Evolutionary conservation across 2,113 vertebrate species (phyloP).

Genomic region (Phodopus roborovskii): DNA sequence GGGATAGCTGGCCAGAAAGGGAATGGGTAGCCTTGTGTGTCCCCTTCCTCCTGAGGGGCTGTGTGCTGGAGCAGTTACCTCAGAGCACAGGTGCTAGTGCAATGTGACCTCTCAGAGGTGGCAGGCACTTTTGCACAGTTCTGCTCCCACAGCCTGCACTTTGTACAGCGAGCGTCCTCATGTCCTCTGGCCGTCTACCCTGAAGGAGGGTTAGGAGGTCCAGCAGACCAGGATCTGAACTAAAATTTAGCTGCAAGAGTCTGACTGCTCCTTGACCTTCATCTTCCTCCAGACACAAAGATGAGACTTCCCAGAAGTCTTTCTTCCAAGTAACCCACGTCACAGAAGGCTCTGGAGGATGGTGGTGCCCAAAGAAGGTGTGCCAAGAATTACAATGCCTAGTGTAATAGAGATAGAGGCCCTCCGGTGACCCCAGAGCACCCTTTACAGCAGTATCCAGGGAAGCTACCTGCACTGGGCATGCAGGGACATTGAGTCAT

Average conservation of each 20-base stretch:
- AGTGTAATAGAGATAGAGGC: neutral
- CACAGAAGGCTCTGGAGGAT: neutral
- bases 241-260: neutral
- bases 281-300: neutral
- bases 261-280: neutral
- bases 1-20: slow-evolving; percentile 87
- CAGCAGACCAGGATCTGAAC: neutral
- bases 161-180: neutral
- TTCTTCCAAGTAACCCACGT: neutral
- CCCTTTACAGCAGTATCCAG: neutral
- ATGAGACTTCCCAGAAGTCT: neutral
- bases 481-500: neutral
- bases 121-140: neutral
- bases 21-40: slow-evolving; percentile 79
- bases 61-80: slow-evolving; percentile 57
- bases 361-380: neutral
- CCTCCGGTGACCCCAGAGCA: neutral
- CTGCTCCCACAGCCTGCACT: neutral
- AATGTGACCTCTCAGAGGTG: slow-evolving; percentile 74
- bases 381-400: neutral
- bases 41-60: slow-evolving; percentile 75
- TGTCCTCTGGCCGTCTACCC: neutral
- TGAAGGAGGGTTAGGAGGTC: neutral
- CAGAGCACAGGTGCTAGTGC: slow-evolving; percentile 37
- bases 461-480: neutral